Base-by-base conservation (phyloP, 2,888 invertebrate genomes). In the Neelides folsomi region DNA sequence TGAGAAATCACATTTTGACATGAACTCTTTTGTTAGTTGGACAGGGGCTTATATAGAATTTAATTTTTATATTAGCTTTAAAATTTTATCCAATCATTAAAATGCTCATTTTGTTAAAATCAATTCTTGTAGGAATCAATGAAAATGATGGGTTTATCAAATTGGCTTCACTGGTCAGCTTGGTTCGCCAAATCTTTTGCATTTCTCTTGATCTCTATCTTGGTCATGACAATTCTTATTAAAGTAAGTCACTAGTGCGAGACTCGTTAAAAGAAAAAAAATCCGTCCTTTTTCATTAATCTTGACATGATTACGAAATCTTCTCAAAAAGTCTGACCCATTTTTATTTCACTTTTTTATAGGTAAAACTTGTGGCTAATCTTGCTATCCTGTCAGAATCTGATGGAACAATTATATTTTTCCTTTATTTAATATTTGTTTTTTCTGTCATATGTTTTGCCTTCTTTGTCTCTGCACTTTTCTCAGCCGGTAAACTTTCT, bases 81-180 rank as follows among this genome's bases (percentile, higher is more conserved):
- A n/a, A n/a, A n/a, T n/a, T n/a, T n/a, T n/a, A n/a, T n/a, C n/a
- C n/a, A n/a, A n/a, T n/a, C n/a, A n/a, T n/a, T n/a, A n/a, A n/a
- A n/a, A n/a, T n/a, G n/a, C n/a, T n/a, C n/a, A n/a, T n/a, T n/a
- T n/a, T n/a, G n/a, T n/a, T n/a, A n/a, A n/a, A 27, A 27, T 27
- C 27, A 27, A 27, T 27, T 27, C 53, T 61, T 69, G 34, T 71
- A 89, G 82, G 90, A 90, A 75, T 80, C 86, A 1, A 84, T 90
- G 86, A 88, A 87, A 74, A 86, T 90, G 71, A 88, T 89, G 83
- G 92, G 92, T 1, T 71, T 92, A 27, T 77, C 80, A 35, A 81
- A 81, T 49, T 86, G 85, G 82, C 71, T 88, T 59, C 83, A 89
- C 66, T 90, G 90, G 88, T 68, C 77, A 0, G 86, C 87, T 1